Evolutionary conservation across 2,113 vertebrate species (phyloP), one percentile per base, ranked within the genome.

Genomic region (Ginglymostoma cirratum): DNA sequence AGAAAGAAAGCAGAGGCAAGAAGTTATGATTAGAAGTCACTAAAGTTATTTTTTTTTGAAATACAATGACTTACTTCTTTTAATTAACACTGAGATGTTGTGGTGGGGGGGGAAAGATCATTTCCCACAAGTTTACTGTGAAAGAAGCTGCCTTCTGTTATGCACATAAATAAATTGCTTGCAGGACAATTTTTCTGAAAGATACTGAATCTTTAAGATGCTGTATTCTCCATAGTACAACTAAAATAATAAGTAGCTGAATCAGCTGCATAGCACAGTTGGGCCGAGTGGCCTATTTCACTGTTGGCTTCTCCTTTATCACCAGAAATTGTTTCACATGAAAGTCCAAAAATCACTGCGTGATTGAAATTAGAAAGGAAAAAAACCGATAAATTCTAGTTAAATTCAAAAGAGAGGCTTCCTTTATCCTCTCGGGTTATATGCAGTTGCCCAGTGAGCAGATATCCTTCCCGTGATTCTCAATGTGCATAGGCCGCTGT

Each of bases 381-480:
- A 38, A 34, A n/a, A 55, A 90, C n/a, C n/a, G 17, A 66, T 17
- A 66, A 93, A 66, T 67, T 10, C 89, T n/a, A 93, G 66, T 93
- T 93, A 93, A 93, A 92, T 66, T 66, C 89, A 42, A 66, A 93
- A 93, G 89, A 93, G 66, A 93, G 89, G 89, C 23, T 93, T 93
- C n/a, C 23, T 93, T 93, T 93, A 38, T 66, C 61, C 89, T 38
- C 61, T 38, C 66, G 55, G 89, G 89, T 66, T 23, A 15, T n/a
- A n/a, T n/a, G 65, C 38, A 66, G 89, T 93, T 66, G 61, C 61
- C 89, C 55, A 66, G 61, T 7, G 89, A 93, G 34, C 61, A 66
- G 34, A 34, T 24, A n/a, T 67, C 89, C 61, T 66, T 93, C 55
- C 55, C n/a, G 17, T 93, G 89, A 93, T 93, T 23, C 34, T 66